Conservation (phyloP, 2,113 vertebrate species). For the Etia nguti region DNA sequence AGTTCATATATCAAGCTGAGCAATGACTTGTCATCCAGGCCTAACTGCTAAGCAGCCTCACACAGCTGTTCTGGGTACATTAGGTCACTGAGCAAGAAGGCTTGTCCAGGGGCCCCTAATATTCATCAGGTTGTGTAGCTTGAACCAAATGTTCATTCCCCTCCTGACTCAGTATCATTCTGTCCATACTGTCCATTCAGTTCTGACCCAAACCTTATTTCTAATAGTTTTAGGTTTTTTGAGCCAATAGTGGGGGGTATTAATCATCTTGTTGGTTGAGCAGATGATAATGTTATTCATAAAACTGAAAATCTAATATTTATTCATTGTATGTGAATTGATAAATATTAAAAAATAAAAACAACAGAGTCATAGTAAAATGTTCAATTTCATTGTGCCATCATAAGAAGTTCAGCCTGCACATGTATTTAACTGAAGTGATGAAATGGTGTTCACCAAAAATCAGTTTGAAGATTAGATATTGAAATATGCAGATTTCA, state of each 20-base stretch:
- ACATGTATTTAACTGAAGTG: background rate
- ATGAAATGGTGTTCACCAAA: too few species aligned
- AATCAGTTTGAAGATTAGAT: background rate
- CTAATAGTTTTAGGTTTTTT: background rate
- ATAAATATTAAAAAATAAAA: background rate
- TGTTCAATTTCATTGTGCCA: background rate
- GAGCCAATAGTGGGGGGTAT: background rate
- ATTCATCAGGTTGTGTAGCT: conserved; percentile 35
- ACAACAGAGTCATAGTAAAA: background rate
- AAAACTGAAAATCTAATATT: background rate
- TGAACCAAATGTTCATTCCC: conserved; percentile 21
- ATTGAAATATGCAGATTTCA: background rate
- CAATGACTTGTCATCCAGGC: conserved; percentile 52
- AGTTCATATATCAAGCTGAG: conserved; percentile 58
- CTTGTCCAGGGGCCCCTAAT: conserved; percentile 37
- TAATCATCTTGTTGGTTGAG: background rate
- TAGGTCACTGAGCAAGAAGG: conserved; percentile 44
- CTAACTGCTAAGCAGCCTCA: conserved; percentile 36
- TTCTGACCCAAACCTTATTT: background rate
- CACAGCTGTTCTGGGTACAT: conserved; percentile 65
- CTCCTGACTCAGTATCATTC: background rate
- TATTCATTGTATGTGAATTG: background rate
- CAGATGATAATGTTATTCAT: background rate
- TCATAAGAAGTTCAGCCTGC: background rate
- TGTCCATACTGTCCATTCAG: background rate